These are phyloP conservation scores for Trissolcus japonicus DNA, from an alignment of 2,888 invertebrate genomes.

Conservation along the genomic window DNA sequence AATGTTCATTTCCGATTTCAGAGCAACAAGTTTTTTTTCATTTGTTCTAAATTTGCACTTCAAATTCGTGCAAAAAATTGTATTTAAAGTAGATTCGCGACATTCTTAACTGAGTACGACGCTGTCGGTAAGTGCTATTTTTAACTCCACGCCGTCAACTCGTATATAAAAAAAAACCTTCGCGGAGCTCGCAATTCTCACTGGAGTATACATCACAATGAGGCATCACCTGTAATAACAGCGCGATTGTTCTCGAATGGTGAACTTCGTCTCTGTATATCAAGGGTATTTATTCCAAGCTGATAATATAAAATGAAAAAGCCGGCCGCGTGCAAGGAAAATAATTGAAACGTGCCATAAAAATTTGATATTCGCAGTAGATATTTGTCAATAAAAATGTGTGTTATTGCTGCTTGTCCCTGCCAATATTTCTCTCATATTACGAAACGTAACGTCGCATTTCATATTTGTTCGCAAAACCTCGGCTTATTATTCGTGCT, in stretches of 20 bases:
- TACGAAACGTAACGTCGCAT: slow-evolving; percentile 9
- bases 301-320: too few relatives aligned
- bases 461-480: slow-evolving; percentile 20
- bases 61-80: neutral
- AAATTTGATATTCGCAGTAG: slow-evolving; percentile 3
- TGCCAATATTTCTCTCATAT: slow-evolving; percentile 2
- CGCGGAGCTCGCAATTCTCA: slow-evolving; percentile 16
- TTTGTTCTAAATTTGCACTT: too few relatives aligned
- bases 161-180: slow-evolving; percentile 7
- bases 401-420: slow-evolving; percentile 17
- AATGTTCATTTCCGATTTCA: too few relatives aligned
- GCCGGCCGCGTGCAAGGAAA: neutral
- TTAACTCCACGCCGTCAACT: slow-evolving; percentile 21
- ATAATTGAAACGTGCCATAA: slow-evolving; percentile 33
- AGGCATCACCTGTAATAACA: slow-evolving; percentile 35
- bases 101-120: slow-evolving; percentile 1
- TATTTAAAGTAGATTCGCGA: neutral
- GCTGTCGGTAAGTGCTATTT: slow-evolving; percentile 16
- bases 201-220: slow-evolving; percentile 19
- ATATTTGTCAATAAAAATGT: slow-evolving; percentile 17
- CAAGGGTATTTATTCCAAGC: neutral
- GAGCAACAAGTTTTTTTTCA: too few relatives aligned
- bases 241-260: slow-evolving; percentile 10
- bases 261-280: neutral
- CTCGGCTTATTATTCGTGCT: slow-evolving; percentile 8